Percentiles rank a stretch among this genome's conserved stretches.
These are phyloP conservation scores for Astropecten irregularis DNA, from an alignment of 53 echinoderm and acorn worm species.

Conservation along the genomic window DNA sequence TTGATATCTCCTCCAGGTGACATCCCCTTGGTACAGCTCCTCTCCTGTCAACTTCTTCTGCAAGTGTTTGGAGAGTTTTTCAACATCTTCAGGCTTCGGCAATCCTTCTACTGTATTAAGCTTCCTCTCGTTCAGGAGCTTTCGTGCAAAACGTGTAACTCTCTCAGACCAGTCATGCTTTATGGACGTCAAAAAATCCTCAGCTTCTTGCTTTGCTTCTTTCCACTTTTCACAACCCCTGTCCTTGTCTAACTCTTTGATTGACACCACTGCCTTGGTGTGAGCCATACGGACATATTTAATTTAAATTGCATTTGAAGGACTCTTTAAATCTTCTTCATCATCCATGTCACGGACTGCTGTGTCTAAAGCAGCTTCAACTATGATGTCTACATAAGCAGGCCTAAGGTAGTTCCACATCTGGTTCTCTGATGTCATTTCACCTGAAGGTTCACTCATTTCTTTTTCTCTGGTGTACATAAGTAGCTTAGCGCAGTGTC, in stretches of 20 bases:
- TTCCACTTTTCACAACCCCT: conserved; percentile 8
- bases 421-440: neutral
- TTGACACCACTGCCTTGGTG: neutral
- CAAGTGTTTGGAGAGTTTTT: conserved; percentile 22
- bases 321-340: conserved; percentile 35
- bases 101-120: neutral
- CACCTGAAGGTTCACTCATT: neutral
- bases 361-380: conserved; percentile 24
- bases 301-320: conserved; percentile 19
- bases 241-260: conserved; percentile 12
- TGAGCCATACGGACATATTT: conserved; percentile 23
- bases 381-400: neutral
- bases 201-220: conserved; percentile 39
- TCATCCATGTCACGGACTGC: conserved; percentile 37
- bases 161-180: conserved; percentile 24
- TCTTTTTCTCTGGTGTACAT: conserved; percentile 3
- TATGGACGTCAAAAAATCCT: neutral
- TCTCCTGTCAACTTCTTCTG: too few species aligned
- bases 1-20: neutral
- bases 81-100: conserved; percentile 15
- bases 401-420: conserved; percentile 38
- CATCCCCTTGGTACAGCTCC: neutral
- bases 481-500: conserved; percentile 15
- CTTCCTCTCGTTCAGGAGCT: conserved; percentile 5
- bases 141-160: conserved; percentile 26